These are phyloP conservation scores for Achatina immaculata DNA, from an alignment of 1,140 invertebrate species.

Conservation along the genomic window DNA sequence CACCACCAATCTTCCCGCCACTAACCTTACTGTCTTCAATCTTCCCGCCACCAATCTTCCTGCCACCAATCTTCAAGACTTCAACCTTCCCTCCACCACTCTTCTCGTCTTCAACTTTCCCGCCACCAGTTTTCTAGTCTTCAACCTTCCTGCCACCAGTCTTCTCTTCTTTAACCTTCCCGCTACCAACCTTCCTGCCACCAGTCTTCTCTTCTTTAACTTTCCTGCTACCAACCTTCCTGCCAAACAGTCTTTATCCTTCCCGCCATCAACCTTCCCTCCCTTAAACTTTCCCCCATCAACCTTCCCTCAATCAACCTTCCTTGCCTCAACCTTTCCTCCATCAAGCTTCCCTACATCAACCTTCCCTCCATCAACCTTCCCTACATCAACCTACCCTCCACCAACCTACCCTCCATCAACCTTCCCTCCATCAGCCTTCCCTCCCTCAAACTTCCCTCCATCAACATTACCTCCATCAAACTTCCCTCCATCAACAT, in stretches of 20 bases:
- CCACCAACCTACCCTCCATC: no score
- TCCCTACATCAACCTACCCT: neutral
- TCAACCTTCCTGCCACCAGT: neutral
- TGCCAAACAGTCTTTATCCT: neutral
- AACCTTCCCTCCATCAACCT: neutral
- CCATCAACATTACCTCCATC: neutral
- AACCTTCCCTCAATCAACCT: neutral
- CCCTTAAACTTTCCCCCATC: neutral
- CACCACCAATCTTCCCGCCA: neutral
- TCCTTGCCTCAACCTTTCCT: neutral
- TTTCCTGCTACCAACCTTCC: neutral
- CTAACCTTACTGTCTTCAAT: neutral
- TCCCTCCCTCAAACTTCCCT: neutral
- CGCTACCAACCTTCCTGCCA: neutral
- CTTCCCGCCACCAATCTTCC: neutral
- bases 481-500: neutral
- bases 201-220: neutral
- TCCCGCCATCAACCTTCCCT: neutral
- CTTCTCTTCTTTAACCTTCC: neutral
- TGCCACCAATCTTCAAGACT: neutral
- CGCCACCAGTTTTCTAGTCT: neutral
- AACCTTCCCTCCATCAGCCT: neutral
- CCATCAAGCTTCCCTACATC: neutral
- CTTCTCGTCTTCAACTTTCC: neutral
- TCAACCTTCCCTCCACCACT: neutral